phyloP scores from a whole-genome alignment of 2,113 vertebrate species.

The Cebus imitator region DNA sequence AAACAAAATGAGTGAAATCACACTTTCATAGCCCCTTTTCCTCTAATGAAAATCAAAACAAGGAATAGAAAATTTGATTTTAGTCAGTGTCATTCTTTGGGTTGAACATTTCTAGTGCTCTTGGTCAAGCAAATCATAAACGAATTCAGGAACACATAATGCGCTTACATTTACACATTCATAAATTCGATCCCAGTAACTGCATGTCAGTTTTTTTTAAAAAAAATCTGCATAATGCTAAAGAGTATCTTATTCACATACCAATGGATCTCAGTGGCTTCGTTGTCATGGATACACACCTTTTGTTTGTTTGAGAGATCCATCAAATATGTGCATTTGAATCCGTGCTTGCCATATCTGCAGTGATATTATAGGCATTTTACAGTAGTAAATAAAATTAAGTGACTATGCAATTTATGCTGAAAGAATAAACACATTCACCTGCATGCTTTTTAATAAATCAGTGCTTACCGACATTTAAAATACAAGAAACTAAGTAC shows the following conservation, averaged over 20 bases:
- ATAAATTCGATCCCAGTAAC: conserved; percentile 49
- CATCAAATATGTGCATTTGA: conserved; percentile 74
- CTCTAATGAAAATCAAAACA: not conserved
- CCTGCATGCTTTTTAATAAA: conserved; percentile 71
- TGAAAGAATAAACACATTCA: conserved; percentile 63
- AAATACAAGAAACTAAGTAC: not conserved
- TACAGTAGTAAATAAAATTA: conserved; percentile 82
- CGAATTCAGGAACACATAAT: not conserved
- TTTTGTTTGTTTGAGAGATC: conserved; percentile 78
- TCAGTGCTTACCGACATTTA: conserved; percentile 59
- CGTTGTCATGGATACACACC: conserved; percentile 86
- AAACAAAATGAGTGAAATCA: not conserved
- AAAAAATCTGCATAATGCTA: conserved; percentile 64
- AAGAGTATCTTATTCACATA: conserved; percentile 73
- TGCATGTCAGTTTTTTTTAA: conserved; percentile 12
- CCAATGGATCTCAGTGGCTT: conserved; percentile 54
- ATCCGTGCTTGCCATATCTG: conserved; percentile 62
- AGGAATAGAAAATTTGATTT: not conserved
- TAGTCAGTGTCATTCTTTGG: not conserved
- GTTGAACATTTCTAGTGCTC: not conserved
- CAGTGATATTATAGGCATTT: conserved; percentile 67
- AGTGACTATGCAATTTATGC: conserved; percentile 76
- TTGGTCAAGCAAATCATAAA: not conserved
- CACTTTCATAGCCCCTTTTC: not conserved
- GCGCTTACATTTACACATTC: not conserved